Percentiles rank a stretch among this genome's conserved stretches.
phyloP scores from a whole-genome alignment of 1,140 invertebrate genomes.

The Tribolium madens region DNA sequence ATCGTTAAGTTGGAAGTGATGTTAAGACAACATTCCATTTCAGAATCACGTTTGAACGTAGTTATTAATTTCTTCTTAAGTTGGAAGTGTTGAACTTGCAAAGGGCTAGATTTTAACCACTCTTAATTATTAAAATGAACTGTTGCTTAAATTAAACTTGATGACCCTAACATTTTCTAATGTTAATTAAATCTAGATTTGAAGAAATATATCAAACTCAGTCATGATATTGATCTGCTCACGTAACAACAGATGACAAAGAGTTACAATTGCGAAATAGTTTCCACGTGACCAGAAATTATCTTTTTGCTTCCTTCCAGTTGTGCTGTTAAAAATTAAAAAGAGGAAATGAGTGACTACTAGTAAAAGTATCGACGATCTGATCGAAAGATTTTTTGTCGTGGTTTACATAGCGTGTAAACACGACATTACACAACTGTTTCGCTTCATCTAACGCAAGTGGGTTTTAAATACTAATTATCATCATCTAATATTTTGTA shows the following conservation, averaged over 20 bases:
- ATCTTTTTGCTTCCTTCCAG: slow-evolving; percentile 1
- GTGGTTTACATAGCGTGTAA: background rate
- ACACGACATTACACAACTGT: background rate
- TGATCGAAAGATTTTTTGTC: background rate
- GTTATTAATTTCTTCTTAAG: slow-evolving; percentile 30
- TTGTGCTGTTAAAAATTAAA: slow-evolving; percentile 3
- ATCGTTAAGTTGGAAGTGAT: slow-evolving; percentile 34
- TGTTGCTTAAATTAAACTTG: slow-evolving; percentile 4
- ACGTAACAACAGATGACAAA: slow-evolving; percentile 19
- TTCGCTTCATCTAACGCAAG: background rate
- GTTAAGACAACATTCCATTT: slow-evolving; percentile 32
- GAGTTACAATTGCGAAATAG: slow-evolving; percentile 16
- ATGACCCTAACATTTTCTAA: background rate
- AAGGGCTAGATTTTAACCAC: background rate
- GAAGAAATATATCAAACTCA: background rate
- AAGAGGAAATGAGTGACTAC: background rate
- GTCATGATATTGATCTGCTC: slow-evolving; percentile 18
- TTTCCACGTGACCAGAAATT: slow-evolving; percentile 13
- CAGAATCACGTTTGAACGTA: slow-evolving; percentile 31
- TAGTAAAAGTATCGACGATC: background rate
- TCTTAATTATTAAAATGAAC: slow-evolving; percentile 1
- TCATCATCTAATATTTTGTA: background rate
- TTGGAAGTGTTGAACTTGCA: background rate
- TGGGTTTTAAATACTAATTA: background rate
- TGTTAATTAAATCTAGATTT: slow-evolving; percentile 18